A percentile compares a stretch with the other conserved stretches of the same genome.
phyloP scores from a whole-genome alignment of 2,888 invertebrate species.

The Epinotia demarniana region DNA sequence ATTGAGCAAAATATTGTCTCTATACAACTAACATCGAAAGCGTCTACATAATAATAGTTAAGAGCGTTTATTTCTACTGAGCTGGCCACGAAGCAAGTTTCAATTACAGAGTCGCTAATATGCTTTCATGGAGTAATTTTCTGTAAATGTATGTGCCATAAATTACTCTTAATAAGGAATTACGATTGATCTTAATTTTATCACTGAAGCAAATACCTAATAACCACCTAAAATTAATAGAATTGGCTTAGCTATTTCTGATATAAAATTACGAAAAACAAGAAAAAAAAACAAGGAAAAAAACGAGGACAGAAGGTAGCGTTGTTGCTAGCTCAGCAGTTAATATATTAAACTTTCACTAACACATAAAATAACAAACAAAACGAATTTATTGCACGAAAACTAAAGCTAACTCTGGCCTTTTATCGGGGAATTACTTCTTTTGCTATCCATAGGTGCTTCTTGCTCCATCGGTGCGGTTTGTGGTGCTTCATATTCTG shows the following conservation, averaged over 20 bases:
- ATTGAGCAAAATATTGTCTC: constrained; percentile 55
- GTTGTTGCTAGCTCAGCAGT: not conserved
- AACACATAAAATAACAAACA: constrained; percentile 55
- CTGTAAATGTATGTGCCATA: too few relatives aligned
- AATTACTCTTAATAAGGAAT: too few relatives aligned
- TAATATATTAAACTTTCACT: constrained; percentile 42
- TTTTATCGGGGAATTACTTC: constrained; percentile 56
- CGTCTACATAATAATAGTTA: constrained; percentile 43
- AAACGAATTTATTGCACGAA: constrained; percentile 73
- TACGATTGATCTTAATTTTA: too few relatives aligned
- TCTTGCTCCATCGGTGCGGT: constrained; percentile 40
- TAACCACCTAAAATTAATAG: too few relatives aligned
- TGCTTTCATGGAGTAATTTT: too few relatives aligned
- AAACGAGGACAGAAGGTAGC: too few relatives aligned
- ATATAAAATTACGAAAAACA: not conserved
- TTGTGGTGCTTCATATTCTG: constrained; percentile 43
- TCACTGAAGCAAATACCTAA: too few relatives aligned
- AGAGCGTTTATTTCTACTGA: not conserved
- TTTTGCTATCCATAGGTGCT: constrained; percentile 53
- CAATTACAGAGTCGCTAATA: too few relatives aligned
- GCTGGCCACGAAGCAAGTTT: not conserved
- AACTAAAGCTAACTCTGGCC: constrained; percentile 73
- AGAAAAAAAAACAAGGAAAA: too few relatives aligned
- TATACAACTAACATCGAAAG: constrained; percentile 59
- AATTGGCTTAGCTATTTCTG: not conserved